Percentiles rank a stretch among this genome's conserved stretches.
phyloP scores from a whole-genome alignment of 92 coral and sea anemone species.

The Epizoanthus scotinus region DNA sequence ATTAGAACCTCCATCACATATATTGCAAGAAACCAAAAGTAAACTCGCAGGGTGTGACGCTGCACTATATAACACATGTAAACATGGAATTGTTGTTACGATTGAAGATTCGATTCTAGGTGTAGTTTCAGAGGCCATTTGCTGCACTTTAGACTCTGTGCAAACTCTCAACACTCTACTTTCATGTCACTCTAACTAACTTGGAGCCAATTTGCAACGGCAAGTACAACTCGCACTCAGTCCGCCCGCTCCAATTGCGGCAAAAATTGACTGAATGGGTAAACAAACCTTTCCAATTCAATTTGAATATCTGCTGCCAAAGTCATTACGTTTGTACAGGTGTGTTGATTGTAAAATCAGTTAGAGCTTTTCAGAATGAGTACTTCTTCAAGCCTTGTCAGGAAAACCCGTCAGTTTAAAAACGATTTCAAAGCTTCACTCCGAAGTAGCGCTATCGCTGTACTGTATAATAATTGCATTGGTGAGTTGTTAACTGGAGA shows the following conservation, averaged over 20 bases:
- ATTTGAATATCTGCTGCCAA: slow-evolving; percentile 10
- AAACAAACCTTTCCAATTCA: not conserved
- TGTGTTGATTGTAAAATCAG: slow-evolving; percentile 1
- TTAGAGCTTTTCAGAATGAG: not conserved
- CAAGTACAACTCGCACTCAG: not conserved
- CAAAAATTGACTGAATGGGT: not conserved
- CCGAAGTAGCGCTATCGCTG: not conserved
- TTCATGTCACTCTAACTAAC: not conserved
- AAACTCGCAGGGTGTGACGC: no score
- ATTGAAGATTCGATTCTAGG: not conserved
- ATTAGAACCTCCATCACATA: no score
- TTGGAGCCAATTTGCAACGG: not conserved
- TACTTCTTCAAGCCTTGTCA: not conserved
- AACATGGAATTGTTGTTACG: not conserved
- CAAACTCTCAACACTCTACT: not conserved
- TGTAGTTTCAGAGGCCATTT: not conserved
- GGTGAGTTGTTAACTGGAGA: not conserved
- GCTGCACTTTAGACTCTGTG: not conserved
- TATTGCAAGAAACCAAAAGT: no score
- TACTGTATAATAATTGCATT: not conserved
- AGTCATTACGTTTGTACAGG: not conserved
- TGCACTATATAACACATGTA: not conserved
- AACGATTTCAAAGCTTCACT: not conserved
- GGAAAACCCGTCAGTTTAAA: not conserved
- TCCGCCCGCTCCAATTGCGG: not conserved